Evolutionary conservation across 2,797 vertebrate genomes (phyloP).

Genomic region (Anguilla megastoma): DNA sequence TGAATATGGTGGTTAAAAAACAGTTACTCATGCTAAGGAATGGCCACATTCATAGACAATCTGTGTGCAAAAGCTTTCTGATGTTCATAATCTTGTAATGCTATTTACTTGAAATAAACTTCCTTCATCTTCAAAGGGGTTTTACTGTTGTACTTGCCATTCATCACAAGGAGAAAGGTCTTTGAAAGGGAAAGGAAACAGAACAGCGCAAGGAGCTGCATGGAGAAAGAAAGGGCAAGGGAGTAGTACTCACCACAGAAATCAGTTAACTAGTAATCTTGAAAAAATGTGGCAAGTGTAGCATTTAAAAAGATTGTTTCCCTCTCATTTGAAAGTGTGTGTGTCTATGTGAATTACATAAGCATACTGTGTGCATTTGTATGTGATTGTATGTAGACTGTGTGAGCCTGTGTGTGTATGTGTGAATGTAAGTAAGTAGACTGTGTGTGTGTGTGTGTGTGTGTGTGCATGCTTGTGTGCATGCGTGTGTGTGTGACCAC

Average conservation of each 20-base stretch:
- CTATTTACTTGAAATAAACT: neutral
- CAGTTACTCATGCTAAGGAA: neutral
- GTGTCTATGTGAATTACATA: too few relatives aligned
- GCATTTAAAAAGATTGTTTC: too few relatives aligned
- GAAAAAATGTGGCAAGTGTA: too few relatives aligned
- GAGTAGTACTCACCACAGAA: neutral
- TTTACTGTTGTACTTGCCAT: neutral
- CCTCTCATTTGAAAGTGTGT: too few relatives aligned
- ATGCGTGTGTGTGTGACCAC: too few relatives aligned
- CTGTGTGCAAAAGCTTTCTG: neutral
- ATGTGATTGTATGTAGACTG: too few relatives aligned
- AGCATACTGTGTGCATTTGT: too few relatives aligned
- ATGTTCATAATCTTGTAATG: neutral
- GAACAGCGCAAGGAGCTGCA: neutral
- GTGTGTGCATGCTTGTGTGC: too few relatives aligned
- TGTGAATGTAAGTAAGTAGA: too few relatives aligned
- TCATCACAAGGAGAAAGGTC: neutral
- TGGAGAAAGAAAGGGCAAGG: neutral
- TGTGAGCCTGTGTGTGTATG: too few relatives aligned
- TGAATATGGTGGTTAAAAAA: neutral
- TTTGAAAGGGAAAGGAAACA: neutral
- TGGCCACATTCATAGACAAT: neutral
- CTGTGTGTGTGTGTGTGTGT: too few relatives aligned
- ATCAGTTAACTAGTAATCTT: too few relatives aligned
- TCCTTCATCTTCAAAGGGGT: neutral